phyloP scores from a whole-genome alignment of 2,888 invertebrate species.

The Drosophila helvetica region DNA sequence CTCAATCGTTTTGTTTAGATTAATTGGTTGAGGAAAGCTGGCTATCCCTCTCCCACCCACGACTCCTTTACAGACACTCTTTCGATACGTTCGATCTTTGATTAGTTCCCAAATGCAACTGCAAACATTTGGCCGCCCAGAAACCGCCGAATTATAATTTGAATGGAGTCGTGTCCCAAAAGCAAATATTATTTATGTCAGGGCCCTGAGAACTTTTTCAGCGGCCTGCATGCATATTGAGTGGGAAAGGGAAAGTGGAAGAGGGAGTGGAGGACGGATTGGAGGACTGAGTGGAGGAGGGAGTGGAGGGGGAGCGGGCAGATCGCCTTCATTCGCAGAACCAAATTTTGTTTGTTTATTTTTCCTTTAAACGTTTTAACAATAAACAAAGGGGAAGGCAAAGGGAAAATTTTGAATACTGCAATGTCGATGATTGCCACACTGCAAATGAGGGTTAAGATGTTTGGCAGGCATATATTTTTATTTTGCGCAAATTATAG shows the following conservation, averaged over 20 bases:
- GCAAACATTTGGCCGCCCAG: slow-evolving; percentile 60
- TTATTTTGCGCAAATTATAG: no score
- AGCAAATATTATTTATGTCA: slow-evolving; percentile 70
- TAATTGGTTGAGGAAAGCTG: slow-evolving; percentile 55
- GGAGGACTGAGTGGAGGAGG: background rate
- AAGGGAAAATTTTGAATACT: slow-evolving; percentile 68
- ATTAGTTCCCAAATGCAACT: slow-evolving; percentile 33
- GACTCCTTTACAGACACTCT: background rate
- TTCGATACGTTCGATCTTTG: background rate
- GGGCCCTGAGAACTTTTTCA: slow-evolving; percentile 66
- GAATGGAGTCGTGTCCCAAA: slow-evolving; percentile 53
- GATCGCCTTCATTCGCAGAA: background rate
- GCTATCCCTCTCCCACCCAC: slow-evolving; percentile 14
- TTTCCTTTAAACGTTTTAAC: slow-evolving; percentile 68
- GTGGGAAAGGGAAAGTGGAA: background rate
- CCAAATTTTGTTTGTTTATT: slow-evolving; percentile 60
- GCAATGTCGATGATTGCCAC: slow-evolving; percentile 14
- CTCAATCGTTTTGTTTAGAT: slow-evolving; percentile 37
- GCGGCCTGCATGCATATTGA: slow-evolving; percentile 61
- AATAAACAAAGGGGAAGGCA: slow-evolving; percentile 65
- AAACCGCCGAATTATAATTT: slow-evolving; percentile 31
- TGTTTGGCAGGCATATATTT: no score
- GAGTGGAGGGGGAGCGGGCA: no score
- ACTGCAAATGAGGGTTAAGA: no score
- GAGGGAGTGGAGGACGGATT: background rate